Evolutionary conservation across 2,797 vertebrate species (phyloP), one percentile per base, ranked within the genome.

Genomic region (Amblyraja radiata): DNA sequence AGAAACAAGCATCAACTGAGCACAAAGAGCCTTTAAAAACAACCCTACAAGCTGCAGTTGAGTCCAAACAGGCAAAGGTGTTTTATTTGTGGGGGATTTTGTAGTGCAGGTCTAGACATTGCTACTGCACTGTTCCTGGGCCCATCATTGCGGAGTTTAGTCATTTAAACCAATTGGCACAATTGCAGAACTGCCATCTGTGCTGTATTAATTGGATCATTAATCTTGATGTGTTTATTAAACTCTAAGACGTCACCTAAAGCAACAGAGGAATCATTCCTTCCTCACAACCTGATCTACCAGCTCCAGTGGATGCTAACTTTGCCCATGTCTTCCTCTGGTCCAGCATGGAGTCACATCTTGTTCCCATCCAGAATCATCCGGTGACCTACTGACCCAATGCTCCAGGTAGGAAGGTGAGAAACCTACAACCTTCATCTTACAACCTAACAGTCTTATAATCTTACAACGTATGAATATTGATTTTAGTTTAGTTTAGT

Each of bases 181-280:
- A 74, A 23, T 91, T 54, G 68, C 71, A 54, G 39, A 25, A 92
- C 71, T 58, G 25, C 71, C 90, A 92, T n/a, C 71, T 76, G 36
- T 76, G 32, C 13, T 76, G 54, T 58, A 76, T 92, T 92, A 92
- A 92, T 92, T 92, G 68, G 46, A 46, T 92, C 90, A 92, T 92
- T 92, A 92, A 76, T 92, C 90, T 76, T 92, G 68, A 58, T 92
- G 71, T 58, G 39, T 58, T 74, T 92, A 92, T 92, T 92, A 92
- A 92, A 92, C 71, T 54, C 46, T 23, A 92, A 92, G 71, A 18
- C 68, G 32, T 76, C 71, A 76, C 90, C 39, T 74, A n/a, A 58
- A 54, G 39, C 71, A 92, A 76, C 71, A 92, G 71, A 54, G 28
- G 90, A 58, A 46, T 76, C 71, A 92, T 58, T 92, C 73, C 90